Base-by-base conservation (phyloP, 2,113 vertebrate species). In the Echinops telfairi region DNA sequence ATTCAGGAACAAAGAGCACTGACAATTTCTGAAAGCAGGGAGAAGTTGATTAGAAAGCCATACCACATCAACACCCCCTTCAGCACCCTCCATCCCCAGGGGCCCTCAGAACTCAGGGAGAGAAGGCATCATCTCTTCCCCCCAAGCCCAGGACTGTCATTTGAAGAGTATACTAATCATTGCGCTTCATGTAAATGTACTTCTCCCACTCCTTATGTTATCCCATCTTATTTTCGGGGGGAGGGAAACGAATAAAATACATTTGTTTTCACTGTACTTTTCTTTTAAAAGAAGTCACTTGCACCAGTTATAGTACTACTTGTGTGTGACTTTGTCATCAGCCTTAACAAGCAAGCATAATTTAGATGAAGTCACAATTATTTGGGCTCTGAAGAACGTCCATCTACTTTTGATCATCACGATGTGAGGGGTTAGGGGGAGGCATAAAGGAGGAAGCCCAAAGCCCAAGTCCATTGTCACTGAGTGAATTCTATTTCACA, bases 41-140 rank as follows among this genome's bases (percentile, higher is more conserved):
- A 88, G 78, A 60, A 83, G 83, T 7, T 88, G 87, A 82, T 88
- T 88, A 83, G 92, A 90, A 94, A 91, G 93, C 71, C 66, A 19
- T 25, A n/a, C 11, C 22, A n/a, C n/a, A 62, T 0, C 3, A 53
- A 53, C 47, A 27, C 20, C 23, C 71, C 68, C 22, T 62, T 25
- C 17, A 19, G 60, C 36, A 31, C 27, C 62, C 36, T 8, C 16
- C 20, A 11, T 71, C 4, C 36, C 47, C 53, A 80, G 25, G 43
- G 31, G 16, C 33, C 25, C 38, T 33, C 16, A 10, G 47, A 70
- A 70, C 3, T 17, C 75, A 16, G 19, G 29, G 29, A 40, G 86
- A 92, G 36, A 15, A 38, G 23, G 19, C 8, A 60, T 33, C 6
- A 1, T 62, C 38, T 62, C 38, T 31, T 77, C 0, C 23, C 29